Conservation (phyloP, 2,888 invertebrate species). For the Campaea margaritaria region DNA sequence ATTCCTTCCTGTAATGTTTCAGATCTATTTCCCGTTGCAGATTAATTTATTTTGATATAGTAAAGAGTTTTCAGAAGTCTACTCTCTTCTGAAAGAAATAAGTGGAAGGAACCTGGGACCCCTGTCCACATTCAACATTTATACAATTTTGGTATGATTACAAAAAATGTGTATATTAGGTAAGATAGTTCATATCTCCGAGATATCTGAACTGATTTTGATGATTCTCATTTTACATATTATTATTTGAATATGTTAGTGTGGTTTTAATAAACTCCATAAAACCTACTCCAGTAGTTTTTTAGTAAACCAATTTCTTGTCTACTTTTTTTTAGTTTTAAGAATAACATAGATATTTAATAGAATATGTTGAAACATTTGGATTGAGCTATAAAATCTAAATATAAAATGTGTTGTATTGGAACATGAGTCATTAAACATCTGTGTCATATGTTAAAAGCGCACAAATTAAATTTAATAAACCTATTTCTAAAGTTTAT, state of each 20-base stretch:
- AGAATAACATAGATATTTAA: not conserved
- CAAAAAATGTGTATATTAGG: no score
- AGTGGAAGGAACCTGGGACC: not conserved
- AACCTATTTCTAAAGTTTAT: constrained; percentile 29
- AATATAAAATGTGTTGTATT: constrained; percentile 25
- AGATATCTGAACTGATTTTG: no score
- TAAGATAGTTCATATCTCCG: no score
- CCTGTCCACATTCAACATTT: no score
- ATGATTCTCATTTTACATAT: no score
- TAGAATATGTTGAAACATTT: constrained; percentile 2
- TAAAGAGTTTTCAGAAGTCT: not conserved
- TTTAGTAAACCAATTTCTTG: no score
- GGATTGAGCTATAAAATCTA: constrained; percentile 30
- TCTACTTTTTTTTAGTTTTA: no score
- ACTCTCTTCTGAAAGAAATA: no score
- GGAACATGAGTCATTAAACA: constrained; percentile 18
- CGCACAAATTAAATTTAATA: constrained; percentile 30
- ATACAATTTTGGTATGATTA: no score
- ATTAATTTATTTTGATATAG: constrained; percentile 2
- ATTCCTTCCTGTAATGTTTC: constrained; percentile 31
- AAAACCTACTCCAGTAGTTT: no score
- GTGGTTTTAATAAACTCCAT: no score
- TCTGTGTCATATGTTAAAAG: constrained; percentile 25
- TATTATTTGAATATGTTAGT: no score
- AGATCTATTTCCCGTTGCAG: constrained; percentile 8